These are phyloP conservation scores for Diglossa brunneiventris DNA, from an alignment of 2,113 vertebrate genomes.

Conservation along the genomic window DNA sequence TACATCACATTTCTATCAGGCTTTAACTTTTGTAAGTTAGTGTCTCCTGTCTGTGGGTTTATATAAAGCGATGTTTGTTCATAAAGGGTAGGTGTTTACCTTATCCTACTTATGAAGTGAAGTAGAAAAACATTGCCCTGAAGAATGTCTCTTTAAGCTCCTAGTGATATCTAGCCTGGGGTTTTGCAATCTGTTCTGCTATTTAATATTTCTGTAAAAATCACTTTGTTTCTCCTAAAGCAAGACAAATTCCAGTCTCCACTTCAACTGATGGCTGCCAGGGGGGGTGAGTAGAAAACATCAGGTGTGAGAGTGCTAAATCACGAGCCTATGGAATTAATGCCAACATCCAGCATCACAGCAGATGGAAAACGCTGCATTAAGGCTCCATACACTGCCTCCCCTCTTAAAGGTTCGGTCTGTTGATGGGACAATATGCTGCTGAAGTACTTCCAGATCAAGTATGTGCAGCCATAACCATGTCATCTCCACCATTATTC, in stretches of 20 bases:
- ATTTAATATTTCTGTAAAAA: conserved; percentile 76
- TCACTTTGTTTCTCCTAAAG: conserved; percentile 73
- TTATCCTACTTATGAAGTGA: conserved; percentile 71
- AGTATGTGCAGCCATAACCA: background rate
- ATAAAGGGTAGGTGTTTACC: conserved; percentile 67
- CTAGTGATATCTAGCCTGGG: conserved; percentile 64
- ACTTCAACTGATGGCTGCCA: conserved; percentile 53
- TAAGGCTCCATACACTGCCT: background rate
- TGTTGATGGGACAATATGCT: background rate
- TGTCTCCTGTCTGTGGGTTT: conserved; percentile 38
- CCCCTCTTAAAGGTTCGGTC: background rate
- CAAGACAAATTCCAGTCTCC: conserved; percentile 70
- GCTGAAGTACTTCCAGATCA: background rate
- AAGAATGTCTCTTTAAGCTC: conserved; percentile 62
- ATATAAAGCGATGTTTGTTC: conserved; percentile 57
- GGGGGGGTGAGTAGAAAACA: conserved; percentile 26
- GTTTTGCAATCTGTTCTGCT: conserved; percentile 74
- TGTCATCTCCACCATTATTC: background rate
- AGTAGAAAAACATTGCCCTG: conserved; percentile 68
- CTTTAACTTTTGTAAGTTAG: conserved; percentile 44
- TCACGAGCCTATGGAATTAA: conserved; percentile 58
- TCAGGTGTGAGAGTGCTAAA: conserved; percentile 66
- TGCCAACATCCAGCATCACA: conserved; percentile 29
- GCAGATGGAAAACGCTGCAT: conserved; percentile 59
- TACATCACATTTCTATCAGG: background rate